Evolutionary conservation across 2,797 vertebrate genomes (phyloP).

Genomic region (Gambusia yucatana): DNA sequence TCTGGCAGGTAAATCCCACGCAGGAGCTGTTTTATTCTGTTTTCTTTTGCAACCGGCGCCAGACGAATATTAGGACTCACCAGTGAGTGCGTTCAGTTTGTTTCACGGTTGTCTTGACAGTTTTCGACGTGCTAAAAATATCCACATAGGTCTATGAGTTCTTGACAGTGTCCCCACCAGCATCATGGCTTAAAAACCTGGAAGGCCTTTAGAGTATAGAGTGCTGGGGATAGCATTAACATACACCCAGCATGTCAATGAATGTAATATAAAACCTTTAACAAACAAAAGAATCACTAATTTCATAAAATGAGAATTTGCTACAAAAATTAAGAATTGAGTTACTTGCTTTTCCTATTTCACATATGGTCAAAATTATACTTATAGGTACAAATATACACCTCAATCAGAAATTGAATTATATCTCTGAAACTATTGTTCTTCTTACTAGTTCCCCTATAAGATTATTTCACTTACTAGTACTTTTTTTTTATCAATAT

Average conservation of each 20-base stretch:
- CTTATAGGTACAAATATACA: background rate
- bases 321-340: background rate
- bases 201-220: background rate
- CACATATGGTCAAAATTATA: background rate
- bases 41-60: background rate
- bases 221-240: background rate
- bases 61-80: background rate
- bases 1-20: background rate
- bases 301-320: background rate
- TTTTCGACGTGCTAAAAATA: slow-evolving; percentile 5
- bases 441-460: background rate
- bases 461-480: no score
- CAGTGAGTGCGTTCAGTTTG: background rate
- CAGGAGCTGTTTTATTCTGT: background rate
- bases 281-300: background rate
- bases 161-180: background rate
- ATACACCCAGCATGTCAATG: background rate
- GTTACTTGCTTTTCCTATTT: background rate
- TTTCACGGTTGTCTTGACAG: background rate
- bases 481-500: no score
- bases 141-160: background rate
- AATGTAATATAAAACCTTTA: background rate
- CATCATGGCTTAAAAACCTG: background rate
- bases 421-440: background rate
- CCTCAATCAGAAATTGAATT: background rate